Evolutionary conservation across 2,888 invertebrate species (phyloP), one percentile per base, ranked within the genome.

Genomic region (Synanthedon tipuliformis): DNA sequence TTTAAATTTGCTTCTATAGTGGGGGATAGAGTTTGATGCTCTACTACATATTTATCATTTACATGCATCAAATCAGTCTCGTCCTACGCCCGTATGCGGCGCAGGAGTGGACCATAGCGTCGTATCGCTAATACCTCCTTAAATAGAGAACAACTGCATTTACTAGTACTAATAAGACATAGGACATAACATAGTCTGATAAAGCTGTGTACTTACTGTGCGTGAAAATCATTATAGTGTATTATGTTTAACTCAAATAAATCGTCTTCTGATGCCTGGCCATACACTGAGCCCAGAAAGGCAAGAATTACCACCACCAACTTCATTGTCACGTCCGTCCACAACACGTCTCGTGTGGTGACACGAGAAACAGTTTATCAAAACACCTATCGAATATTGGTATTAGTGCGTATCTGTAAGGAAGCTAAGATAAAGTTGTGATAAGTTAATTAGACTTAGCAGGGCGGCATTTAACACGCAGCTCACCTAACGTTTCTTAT

Each of bases 151-250:
- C 27, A 27, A 18, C 18, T 18, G 18, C 18, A 3, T 2, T 2
- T 16, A 16, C 16, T 16, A 3, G 16, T 16, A 16, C 1, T 2
- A 16, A 3, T 16, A 16, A 3, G 16, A 16, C 10, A 45, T 45
- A 3, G 3, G 1, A 50, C 5, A 13, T 50, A 50, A 52, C 8
- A 8, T 34, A 34, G 10, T 34, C 10, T 34, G 34, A 34, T 34
- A 34, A 34, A 34, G 34, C 10, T 48, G 12, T n/a, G 4, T 61
- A 77, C 83, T 83, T 71, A 89, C 89, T 89, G 89, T 2, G 89
- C 89, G 57, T 89, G 89, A 59, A 89, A 89, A 58, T 89, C 89
- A 67, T 89, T 89, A 59, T 83, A 79, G 67, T 89, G 89, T 58
- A 89, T 74, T 41, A 87, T 77, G 55, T 86, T 83, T 7, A 87